These are phyloP conservation scores for Tiliqua scincoides DNA, from an alignment of 2,113 vertebrate genomes.

Conservation along the genomic window DNA sequence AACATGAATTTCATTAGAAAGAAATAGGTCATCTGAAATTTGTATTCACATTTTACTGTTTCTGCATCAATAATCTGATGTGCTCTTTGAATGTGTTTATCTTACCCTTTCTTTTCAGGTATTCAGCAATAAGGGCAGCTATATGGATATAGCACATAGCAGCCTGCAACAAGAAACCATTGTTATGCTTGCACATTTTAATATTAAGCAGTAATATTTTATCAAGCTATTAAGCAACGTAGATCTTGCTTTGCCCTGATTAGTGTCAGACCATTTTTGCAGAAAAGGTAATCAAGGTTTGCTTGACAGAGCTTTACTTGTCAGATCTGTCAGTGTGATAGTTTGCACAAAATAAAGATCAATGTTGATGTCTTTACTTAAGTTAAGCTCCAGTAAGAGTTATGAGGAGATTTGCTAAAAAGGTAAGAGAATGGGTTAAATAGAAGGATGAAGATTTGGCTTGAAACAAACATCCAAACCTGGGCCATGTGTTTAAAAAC, in stretches of 20 bases:
- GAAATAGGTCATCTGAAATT: constrained; percentile 1
- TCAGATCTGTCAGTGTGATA: background rate
- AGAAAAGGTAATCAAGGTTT: constrained; percentile 6
- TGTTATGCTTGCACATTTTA: background rate
- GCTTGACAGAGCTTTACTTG: background rate
- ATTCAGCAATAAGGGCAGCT: constrained; percentile 95
- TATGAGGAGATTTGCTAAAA: fast-evolving
- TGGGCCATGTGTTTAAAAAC: background rate
- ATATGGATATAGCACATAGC: constrained; percentile 99
- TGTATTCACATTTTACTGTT: background rate
- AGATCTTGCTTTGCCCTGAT: background rate
- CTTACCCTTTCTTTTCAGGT: constrained; percentile 96
- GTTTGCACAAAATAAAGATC: constrained; percentile 20
- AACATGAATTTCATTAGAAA: constrained; percentile 4
- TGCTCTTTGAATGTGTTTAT: background rate
- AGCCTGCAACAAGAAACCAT: constrained; percentile 77
- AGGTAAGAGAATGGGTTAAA: background rate
- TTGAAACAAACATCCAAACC: background rate
- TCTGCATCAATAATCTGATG: background rate
- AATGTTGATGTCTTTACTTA: background rate
- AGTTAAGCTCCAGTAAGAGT: background rate
- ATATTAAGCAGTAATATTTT: background rate
- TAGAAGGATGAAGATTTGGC: background rate
- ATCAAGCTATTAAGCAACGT: background rate
- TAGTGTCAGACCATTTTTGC: background rate